Base-by-base conservation (phyloP, 2,113 vertebrate genomes). In the Gadus macrocephalus region DNA sequence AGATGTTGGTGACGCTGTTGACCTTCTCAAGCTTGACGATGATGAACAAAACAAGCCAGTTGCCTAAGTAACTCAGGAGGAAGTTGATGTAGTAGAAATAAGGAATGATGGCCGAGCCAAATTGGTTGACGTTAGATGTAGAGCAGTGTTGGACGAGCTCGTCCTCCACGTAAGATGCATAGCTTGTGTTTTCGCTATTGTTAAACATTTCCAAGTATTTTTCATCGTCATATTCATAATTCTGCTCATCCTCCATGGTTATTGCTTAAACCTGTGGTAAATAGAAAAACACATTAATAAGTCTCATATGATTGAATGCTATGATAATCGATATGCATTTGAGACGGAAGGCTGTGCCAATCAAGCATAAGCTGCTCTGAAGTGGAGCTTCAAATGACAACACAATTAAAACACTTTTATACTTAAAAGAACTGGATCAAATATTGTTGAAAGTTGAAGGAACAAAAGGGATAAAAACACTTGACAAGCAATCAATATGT, bases 11-110 rank as follows among this genome's bases (percentile, higher is more conserved):
- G 55, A 92, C 89, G 0, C 84, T 90, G 66, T 66, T 75, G 17
- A 93, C 83, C 79, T 91, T 90, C 83, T 93, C 92, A 14, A 85
- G 92, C 67, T 86, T 91, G 77, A 77, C 85, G 64, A 93, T 84
- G 71, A 92, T 90, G 69, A 82, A 79, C 11, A 93, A 83, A 53
- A 93, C 91, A 0, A 93, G 80, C 4, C 89, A 82, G 1, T 93
- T 93, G 5, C 92, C 92, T 14, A 91, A 0, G 64, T 87, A 78
- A 77, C 92, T 93, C 27, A 93, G 66, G 14, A 90, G 19, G 71
- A 93, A 93, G 72, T 86, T 91, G 55, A 77, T 11, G 0, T 64
- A 86, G 80, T 89, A 93, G 77, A 93, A 90, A 1, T 67, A 1
- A 0, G 92, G 91, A 59, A 91, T 83, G 68, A 91, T 66, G 3